phyloP scores from a whole-genome alignment of 2,888 invertebrate species.

The Heliconius hortense region DNA sequence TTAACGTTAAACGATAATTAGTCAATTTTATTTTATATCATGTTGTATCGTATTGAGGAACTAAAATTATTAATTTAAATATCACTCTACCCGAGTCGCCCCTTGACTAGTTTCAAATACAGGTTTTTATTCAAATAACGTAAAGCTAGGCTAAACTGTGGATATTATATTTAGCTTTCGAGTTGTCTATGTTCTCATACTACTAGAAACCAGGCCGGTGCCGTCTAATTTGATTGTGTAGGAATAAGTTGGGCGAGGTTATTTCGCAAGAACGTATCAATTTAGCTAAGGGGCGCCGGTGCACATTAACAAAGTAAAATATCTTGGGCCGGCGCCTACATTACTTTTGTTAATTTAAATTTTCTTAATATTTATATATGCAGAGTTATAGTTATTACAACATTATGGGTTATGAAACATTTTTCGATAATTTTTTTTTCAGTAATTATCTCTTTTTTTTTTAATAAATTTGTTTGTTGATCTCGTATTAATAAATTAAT shows the following conservation, averaged over 20 bases:
- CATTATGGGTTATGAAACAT: background rate
- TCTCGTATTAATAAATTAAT: background rate
- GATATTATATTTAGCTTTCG: slow-evolving; percentile 13
- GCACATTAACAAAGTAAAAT: slow-evolving; percentile 64
- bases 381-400: no score
- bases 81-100: background rate
- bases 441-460: background rate
- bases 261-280: slow-evolving; percentile 79
- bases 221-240: slow-evolving; percentile 67
- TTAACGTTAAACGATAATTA: slow-evolving; percentile 30
- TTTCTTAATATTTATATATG: background rate
- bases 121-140: background rate
- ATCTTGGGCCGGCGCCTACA: slow-evolving; percentile 57
- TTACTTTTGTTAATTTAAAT: slow-evolving; percentile 47
- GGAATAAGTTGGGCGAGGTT: slow-evolving; percentile 76
- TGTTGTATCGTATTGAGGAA: background rate
- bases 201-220: slow-evolving; percentile 50
- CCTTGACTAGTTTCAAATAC: background rate
- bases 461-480: background rate
- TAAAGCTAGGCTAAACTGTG: slow-evolving; percentile 1
- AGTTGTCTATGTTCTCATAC: slow-evolving; percentile 54
- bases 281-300: slow-evolving; percentile 66
- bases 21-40: slow-evolving; percentile 17
- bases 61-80: slow-evolving; percentile 4
- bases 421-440: background rate